Base-by-base conservation (phyloP, 2,888 invertebrate genomes). In the Argynnis bischoffii region DNA sequence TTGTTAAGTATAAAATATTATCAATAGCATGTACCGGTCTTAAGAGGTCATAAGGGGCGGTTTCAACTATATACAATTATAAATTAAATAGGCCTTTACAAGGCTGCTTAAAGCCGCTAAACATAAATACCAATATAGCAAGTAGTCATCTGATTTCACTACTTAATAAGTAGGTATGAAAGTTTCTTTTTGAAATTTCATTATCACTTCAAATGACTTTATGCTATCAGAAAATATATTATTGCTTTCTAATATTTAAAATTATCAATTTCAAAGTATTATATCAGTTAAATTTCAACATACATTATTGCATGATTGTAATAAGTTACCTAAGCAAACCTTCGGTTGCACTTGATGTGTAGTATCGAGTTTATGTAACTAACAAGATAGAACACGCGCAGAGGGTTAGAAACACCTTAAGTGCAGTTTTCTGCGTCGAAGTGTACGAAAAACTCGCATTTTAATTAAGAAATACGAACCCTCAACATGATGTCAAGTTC, bases 401-500 rank as follows among this genome's bases (percentile, higher is more conserved):
- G 35, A 66, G 66, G 59, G 72, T 69, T 50, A 63, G 73, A 72
- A 72, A 73, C 73, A 73, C 73, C 70, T 63, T 70, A 72, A 74
- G 72, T 74, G 73, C 72, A 66, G 59, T 14, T 54, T 61, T 51
- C 54, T 63, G 13, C 64, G 48, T 54, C 56, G 65, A 67, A 61
- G 69, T 71, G 67, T 57, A 69, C 63, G 53, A 66, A 66, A 67
- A 63, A 66, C 31, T 50, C 26, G 11, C 31, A 66, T 51, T 63
- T 57, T 50, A 63, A 56, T 63, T 56, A 51, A 61, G 35, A 41
- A 67, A 55, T n/a, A 6, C 1, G 15, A 46, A 56, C 26, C 57
- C 46, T 18, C 14, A 46, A 21, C 21, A 21, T 16, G 14, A 2
- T 16, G 14, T 26, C 14, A 4, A 57, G 21, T 11, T 46, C 18